Base-by-base conservation (phyloP, 37 sponge, comb jelly and placozoan genomes). In the Mnemiopsis leidyi region DNA sequence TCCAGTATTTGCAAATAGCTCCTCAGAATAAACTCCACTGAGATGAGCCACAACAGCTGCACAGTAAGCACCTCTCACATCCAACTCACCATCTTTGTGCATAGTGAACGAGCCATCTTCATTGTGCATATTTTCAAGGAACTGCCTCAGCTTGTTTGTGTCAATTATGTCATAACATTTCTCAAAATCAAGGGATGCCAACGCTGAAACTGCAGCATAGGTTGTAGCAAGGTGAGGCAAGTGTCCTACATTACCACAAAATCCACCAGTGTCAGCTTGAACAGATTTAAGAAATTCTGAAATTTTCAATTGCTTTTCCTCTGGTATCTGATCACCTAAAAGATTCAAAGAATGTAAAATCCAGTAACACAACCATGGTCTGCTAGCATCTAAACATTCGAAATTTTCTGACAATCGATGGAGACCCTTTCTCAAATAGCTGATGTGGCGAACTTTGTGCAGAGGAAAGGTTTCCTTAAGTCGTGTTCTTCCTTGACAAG, bases 321-420 rank as follows among this genome's bases (percentile, higher is more conserved):
- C 9, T 1, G 40, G 48, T 20, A 85, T 85, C 23, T 40, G 32
- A 23, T 85, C 90, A 26, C 90, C 95, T 26, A 99, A 93, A 3
- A 99, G 92, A 30, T 94, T 68, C 68, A 99, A 83, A 33, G 97
- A 95, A 69, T 99, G 99, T 23, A 96, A 32, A 0, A 97, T 96
- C 99, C 99, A 99, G 93, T 97, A 99, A 38, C 95, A 96, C 0
- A 99, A 93, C 99, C 99, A 99, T 0, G 99, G 97, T 3, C 95
- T 95, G 88, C 99, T 99, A 23, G 99, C 99, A 93, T 99, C 99
- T 69, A 99, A 93, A 69, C 95, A 97, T 92, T 97, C 76, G 68
- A 93, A 94, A 25, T 73, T 82, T 30, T 38, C 25, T 36, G 93
- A 93, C 0, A 92, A 94, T 40, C 21, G 21, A 26, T 25, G 32